Evolutionary conservation across 2,113 vertebrate genomes (phyloP), one percentile per base, ranked within the genome.

Genomic region (Cynoglossus semilaevis): DNA sequence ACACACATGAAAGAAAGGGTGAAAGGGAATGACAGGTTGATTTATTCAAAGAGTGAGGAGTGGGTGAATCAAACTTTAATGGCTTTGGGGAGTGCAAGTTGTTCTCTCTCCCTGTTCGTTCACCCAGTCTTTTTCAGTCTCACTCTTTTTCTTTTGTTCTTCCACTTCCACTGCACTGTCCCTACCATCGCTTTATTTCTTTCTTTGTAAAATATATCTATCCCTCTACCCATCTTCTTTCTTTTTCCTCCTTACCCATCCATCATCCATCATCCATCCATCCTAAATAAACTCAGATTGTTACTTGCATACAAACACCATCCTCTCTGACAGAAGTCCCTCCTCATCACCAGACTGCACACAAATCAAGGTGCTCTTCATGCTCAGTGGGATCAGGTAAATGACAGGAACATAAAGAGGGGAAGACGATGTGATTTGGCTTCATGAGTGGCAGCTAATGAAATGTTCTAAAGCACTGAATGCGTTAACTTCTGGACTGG

Each of bases 321-420:
- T 69, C 50, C 29, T 41, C 14, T 40, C 41, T 75, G 79, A 85
- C 81, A 73, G 75, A 77, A 81, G 78, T 86, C 75, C 70, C 63
- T 52, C 53, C 58, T 58, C 73, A 54, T 67, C 59, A 29, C 59
- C 18, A 56, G 48, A 15, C 15, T 57, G 59, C 63, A 70, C 69
- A 58, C 74, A 85, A 87, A 88, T 82, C 88, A 89, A 91, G 91
- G 90, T 91, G 90, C 85, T 92, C 89, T 90, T 91, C 89, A 91
- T 88, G 89, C 89, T 91, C 86, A 89, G 81, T 40, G 35, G 83
- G 82, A 78, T 83, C 82, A 86, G 84, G 79, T 84, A 88, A 88
- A 85, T 70, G 76, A 86, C 74, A 78, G 67, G 74, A 77, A 82
- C 74, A 86, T 80, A 83, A 81, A 87, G 81, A 72, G 77, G 76